Base-by-base conservation (phyloP, 2,888 invertebrate genomes). In the Habrosyne pyritoides region DNA sequence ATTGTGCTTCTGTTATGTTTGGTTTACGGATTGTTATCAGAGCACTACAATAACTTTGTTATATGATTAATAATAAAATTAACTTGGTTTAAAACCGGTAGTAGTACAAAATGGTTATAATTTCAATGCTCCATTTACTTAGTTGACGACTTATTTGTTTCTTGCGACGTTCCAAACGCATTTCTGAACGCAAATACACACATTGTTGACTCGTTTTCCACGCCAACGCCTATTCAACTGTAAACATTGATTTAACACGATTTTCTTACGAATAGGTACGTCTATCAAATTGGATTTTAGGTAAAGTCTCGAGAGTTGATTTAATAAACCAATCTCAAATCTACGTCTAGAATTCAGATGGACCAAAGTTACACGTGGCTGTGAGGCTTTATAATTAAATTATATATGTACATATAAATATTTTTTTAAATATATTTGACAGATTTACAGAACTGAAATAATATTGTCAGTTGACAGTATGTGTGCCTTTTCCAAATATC, bases 121-220 rank as follows among this genome's bases (percentile, higher is more conserved):
- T n/a, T 1, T 24, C 47, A 59, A 56, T 56, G 56, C 56, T 61
- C 59, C 66, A 66, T 68, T 70, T 71, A 72, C 63, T 64, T 63
- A 64, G 65, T 57, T n/a, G n/a, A n/a, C 62, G 60, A 62, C 68
- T 63, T 68, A 60, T 61, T 68, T 65, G 62, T 63, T 62, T 64
- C 55, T 55, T 59, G 62, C 62, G 42, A 57, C 54, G 60, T 6
- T 42, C 18, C 42, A 6, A 42, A 42, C 42, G 60, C 61, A 68
- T 68, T 63, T n/a, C 42, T 42, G 42, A 8, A 42, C 58, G 58
- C 54, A 64, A 72, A 71, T 72, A 72, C 72, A 71, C 66, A 66
- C 53, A 71, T 71, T 69, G 69, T 71, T 71, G 67, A 68, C 71
- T 67, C 64, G 52, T 62, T 71, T 71, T 42, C 42, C 42, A 42